Evolutionary conservation across 2,797 vertebrate species (phyloP), one percentile per base, ranked within the genome.

Genomic region (Microctenopoma steveboyesi): DNA sequence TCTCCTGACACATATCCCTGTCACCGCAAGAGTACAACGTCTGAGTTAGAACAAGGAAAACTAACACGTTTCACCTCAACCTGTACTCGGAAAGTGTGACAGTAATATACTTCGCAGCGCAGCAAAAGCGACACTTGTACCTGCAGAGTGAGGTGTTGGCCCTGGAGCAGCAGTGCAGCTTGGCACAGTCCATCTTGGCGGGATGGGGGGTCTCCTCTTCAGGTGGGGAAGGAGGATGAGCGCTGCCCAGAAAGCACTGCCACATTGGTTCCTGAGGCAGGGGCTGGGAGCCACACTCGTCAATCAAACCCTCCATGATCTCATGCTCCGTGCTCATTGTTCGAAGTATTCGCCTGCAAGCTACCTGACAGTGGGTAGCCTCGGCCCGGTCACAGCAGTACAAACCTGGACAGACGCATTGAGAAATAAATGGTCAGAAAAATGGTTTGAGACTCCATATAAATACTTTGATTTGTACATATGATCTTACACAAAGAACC

Each of bases 241-340:
- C 95, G 14, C 95, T 97, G 78, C 96, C 95, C 18, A 99, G 92
- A 65, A 99, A 99, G 83, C 98, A 99, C 71, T 99, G 98, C 98
- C 98, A 99, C 72, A 99, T 96, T 1, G 98, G 98, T 69, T 99
- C 98, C 91, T 99, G 98, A 30, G 98, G 98, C 51, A 99, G 95
- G 3, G 98, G 98, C 91, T 96, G 95, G 7, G 95, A 96, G 77
- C 95, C 94, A 37, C 98, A 99, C 66, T 97, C 95, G 9, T 93
- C 88, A 18, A 99, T 99, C 78, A 99, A 91, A 13, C 96, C 96
- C 47, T 99, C 98, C 79, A 99, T 98, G 88, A 99, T 99, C 92
- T 99, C 98, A 30, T 96, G 96, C 86, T 99, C 98, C 2, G 97
- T 98, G 89, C 94, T 97, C 94, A 97, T 95, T 57, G 98, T 97